Base-by-base conservation (phyloP, 2,888 invertebrate genomes). In the Apotomis capreana region DNA sequence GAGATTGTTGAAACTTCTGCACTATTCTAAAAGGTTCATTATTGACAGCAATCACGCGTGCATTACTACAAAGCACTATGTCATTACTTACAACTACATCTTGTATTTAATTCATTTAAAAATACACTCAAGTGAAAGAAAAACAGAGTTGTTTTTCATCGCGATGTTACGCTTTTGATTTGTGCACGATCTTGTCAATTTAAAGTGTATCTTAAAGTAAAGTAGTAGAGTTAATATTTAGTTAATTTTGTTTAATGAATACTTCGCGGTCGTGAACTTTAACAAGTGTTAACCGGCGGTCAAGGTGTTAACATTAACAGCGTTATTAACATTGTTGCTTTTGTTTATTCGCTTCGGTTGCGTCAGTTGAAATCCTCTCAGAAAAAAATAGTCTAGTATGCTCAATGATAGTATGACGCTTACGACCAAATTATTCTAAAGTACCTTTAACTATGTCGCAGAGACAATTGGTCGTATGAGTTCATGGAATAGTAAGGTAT, bases 241-340 rank as follows among this genome's bases (percentile, higher is more conserved):
- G 40, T 2, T 51, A 6, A 26, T 15, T 2, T 36, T 9, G 8
- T 57, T 49, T 58, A 59, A 55, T 55, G 36, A 13, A 60, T 37
- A 26, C 65, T 51, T 63, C 52, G 64, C 70, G 70, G 65, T 71
- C 70, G 58, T 74, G 73, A 74, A 74, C 73, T 74, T 74, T 70
- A 67, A 61, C 73, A 67, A 70, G 70, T 67, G 69, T 62, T 71
- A 67, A 71, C 55, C 54, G 55, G 60, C 67, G 73, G 73, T 74
- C 73, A 74, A 74, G 73, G 73, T 55, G 54, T 49, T 49, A 59
- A 54, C 59, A 60, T 67, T 61, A 64, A 46, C 52, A 46, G 15
- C 51, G 63, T 40, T 64, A 63, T 69, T 69, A 69, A 58, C 63
- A 52, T 60, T 12, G 69, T 58, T 44, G 52, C 69, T 52, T 26